A percentile compares a stretch with the other conserved stretches of the same genome.
phyloP scores from a whole-genome alignment of 1,140 invertebrate genomes.

The Drosophila prosaltans region DNA sequence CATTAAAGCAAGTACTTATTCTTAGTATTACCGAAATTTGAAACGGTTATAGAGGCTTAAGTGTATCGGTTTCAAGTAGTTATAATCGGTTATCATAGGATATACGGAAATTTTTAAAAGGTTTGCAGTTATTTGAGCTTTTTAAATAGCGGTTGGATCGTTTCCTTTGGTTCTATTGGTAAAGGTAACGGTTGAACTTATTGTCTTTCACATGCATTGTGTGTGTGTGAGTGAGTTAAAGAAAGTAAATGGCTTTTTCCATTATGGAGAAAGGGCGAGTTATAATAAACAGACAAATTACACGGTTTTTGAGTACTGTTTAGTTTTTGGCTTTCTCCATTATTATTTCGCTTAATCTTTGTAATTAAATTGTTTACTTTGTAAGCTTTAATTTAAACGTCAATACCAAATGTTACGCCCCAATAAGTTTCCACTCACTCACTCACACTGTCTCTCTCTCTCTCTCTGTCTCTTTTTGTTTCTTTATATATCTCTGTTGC shows the following conservation, averaged over 20 bases:
- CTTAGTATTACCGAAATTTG: too few species aligned
- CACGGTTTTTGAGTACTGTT: background rate
- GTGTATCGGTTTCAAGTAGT: background rate
- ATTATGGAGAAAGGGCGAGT: conserved; percentile 25
- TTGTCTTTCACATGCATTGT: background rate
- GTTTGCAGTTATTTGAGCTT: too few species aligned
- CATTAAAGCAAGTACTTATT: too few species aligned
- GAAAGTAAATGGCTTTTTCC: conserved; percentile 59
- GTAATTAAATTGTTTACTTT: conserved; percentile 11
- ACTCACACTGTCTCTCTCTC: background rate
- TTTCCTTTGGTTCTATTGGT: too few species aligned
- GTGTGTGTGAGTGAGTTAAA: conserved; percentile 31
- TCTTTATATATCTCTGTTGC: background rate
- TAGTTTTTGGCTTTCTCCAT: conserved; percentile 2
- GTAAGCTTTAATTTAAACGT: conserved; percentile 13
- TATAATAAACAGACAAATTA: conserved; percentile 5
- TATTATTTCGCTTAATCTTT: conserved; percentile 3
- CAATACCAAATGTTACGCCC: conserved; percentile 5
- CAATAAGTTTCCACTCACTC: conserved; percentile 2
- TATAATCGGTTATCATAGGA: too few species aligned
- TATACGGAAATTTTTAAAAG: too few species aligned
- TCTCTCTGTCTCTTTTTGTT: background rate
- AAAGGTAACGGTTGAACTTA: background rate
- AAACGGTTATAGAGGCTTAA: background rate
- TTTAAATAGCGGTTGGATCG: too few species aligned